phyloP scores from a whole-genome alignment of 2,888 invertebrate genomes.

The Kryphioiulus occultus region DNA sequence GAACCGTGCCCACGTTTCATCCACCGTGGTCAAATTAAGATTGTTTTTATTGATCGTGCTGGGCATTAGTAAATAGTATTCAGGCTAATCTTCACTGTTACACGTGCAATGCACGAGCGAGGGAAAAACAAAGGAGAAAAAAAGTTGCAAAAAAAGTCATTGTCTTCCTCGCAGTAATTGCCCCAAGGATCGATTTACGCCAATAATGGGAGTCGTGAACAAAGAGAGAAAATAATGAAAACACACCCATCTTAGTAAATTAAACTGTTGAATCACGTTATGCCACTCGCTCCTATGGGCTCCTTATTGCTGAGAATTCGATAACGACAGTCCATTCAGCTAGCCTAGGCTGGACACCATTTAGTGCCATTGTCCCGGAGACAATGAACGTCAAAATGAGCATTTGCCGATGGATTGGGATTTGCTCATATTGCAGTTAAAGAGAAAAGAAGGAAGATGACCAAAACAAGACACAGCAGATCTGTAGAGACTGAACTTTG shows the following conservation, averaged over 20 bases:
- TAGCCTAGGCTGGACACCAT: background rate
- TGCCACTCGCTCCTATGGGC: background rate
- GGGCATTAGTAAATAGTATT: slow-evolving; percentile 12
- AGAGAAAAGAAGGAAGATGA: no score
- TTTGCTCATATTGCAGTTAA: background rate
- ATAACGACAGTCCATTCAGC: background rate
- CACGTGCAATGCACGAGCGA: background rate
- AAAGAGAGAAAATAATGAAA: slow-evolving; percentile 35
- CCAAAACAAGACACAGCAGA: no score
- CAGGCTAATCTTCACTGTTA: background rate
- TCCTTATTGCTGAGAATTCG: background rate
- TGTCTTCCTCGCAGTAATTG: slow-evolving; percentile 8
- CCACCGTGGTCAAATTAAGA: slow-evolving; percentile 4
- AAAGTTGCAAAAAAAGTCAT: background rate
- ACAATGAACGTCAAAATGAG: background rate
- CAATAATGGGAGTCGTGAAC: slow-evolving; percentile 35
- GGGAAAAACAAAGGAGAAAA: background rate
- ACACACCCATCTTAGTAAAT: slow-evolving; percentile 35
- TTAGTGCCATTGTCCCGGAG: background rate
- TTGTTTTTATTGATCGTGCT: slow-evolving; percentile 31
- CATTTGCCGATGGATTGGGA: background rate
- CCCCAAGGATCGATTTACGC: slow-evolving; percentile 19
- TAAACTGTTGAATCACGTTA: slow-evolving; percentile 26
- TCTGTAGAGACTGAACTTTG: no score
- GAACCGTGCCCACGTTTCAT: background rate